Evolutionary conservation across 2,888 invertebrate genomes (phyloP).

Genomic region (Steinernema carpocapsae): DNA sequence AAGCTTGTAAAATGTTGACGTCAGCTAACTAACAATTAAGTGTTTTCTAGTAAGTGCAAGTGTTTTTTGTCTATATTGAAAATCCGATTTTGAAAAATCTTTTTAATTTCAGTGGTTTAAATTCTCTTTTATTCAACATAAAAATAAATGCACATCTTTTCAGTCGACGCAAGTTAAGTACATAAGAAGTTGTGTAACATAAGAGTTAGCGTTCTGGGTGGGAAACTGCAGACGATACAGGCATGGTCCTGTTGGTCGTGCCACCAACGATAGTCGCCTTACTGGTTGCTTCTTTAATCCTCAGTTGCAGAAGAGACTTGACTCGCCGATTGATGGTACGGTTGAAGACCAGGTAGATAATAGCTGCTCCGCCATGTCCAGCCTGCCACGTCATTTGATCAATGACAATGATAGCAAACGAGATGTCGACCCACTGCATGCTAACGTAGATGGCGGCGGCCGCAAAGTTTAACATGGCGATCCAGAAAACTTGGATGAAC

Average conservation of each 20-base stretch:
- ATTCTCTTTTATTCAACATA: no score
- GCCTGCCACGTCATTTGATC: constrained; percentile 8
- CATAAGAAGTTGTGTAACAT: no score
- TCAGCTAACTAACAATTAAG: no score
- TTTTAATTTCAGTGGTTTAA: no score
- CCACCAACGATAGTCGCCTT: background rate
- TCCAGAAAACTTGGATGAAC: background rate
- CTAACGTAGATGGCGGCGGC: constrained; percentile 10
- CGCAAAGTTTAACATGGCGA: background rate
- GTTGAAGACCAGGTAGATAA: constrained; percentile 11
- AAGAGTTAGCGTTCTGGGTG: no score
- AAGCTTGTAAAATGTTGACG: no score
- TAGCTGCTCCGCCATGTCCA: background rate
- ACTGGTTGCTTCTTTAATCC: background rate
- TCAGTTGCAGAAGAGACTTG: background rate
- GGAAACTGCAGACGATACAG: no score
- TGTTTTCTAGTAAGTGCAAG: no score
- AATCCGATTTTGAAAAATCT: no score
- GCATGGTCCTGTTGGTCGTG: background rate
- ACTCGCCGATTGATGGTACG: background rate
- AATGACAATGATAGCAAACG: background rate
- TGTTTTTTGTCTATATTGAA: no score
- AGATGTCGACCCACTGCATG: constrained; percentile 13
- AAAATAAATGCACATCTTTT: no score
- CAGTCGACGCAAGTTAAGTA: no score